These are phyloP conservation scores for Orthonyx spaldingii DNA, from an alignment of 2,113 vertebrate genomes.

Conservation along the genomic window DNA sequence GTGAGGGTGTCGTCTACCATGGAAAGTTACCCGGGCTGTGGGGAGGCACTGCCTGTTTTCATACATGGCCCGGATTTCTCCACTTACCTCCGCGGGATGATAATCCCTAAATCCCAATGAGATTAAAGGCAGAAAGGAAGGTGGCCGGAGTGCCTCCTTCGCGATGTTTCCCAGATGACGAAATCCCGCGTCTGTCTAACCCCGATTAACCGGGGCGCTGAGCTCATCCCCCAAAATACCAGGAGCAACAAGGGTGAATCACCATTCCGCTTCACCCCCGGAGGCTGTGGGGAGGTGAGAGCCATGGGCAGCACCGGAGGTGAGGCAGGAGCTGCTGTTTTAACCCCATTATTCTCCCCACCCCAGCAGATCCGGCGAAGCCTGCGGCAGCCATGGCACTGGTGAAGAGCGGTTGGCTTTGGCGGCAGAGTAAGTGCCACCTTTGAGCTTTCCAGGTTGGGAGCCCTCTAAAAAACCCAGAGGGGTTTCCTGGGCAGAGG, in stretches of 20 bases:
- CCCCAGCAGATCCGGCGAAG: neutral
- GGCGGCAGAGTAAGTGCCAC: conserved; percentile 89
- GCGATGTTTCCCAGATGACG: neutral
- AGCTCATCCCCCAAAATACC: neutral
- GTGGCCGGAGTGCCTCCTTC: neutral
- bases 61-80: neutral
- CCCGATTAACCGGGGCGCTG: neutral
- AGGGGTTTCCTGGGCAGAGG: neutral
- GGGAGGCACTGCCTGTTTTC: neutral
- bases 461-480: fast-evolving
- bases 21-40: neutral
- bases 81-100: neutral
- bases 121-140: conserved; percentile 32
- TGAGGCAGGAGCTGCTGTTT: neutral
- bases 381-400: conserved; percentile 77
- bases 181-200: neutral
- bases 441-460: neutral
- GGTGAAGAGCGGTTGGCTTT: conserved; percentile 92
- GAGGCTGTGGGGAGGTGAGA: neutral
- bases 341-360: fast-evolving
- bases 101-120: conserved; percentile 65
- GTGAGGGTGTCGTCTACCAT: neutral
- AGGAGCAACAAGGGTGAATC: neutral
- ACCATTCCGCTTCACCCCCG: fast-evolving
- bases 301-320: fast-evolving